phyloP scores from a whole-genome alignment of 2,113 vertebrate species.

The Pimephales promelas region DNA sequence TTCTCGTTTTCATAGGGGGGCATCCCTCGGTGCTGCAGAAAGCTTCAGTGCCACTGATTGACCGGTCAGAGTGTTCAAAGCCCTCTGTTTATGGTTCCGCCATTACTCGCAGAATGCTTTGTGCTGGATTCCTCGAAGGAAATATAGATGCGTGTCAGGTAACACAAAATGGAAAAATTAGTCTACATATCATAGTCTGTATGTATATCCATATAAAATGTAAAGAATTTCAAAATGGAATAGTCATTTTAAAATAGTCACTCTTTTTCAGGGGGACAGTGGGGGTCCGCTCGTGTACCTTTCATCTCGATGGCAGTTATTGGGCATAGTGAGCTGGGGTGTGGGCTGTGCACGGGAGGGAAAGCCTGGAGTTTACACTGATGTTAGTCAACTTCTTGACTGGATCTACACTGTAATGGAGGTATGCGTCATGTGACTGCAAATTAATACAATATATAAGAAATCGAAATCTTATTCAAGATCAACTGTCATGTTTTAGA shows the following conservation, averaged over 20 bases:
- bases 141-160: conserved; percentile 84
- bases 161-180: background rate
- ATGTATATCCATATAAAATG: background rate
- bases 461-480: background rate
- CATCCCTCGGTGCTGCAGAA: conserved; percentile 73
- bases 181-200: background rate
- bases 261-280: conserved; percentile 76
- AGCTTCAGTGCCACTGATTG: conserved; percentile 70
- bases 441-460: background rate
- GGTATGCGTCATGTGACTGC: conserved; percentile 62
- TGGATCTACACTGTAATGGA: conserved; percentile 75
- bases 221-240: background rate
- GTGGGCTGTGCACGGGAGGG: conserved; percentile 74
- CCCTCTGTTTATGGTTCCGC: conserved; percentile 69
- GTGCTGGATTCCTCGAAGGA: conserved; percentile 73
- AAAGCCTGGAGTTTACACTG: conserved; percentile 77
- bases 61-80: conserved; percentile 68
- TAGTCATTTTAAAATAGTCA: background rate
- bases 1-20: conserved; percentile 62
- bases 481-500: conserved; percentile 17
- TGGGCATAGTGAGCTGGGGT: conserved; percentile 83
- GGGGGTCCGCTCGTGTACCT: conserved; percentile 77
- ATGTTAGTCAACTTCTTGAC: conserved; percentile 69
- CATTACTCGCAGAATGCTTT: conserved; percentile 77
- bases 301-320: conserved; percentile 70